Evolutionary conservation across 2,113 vertebrate genomes (phyloP).

Genomic region (Acinonyx jubatus): DNA sequence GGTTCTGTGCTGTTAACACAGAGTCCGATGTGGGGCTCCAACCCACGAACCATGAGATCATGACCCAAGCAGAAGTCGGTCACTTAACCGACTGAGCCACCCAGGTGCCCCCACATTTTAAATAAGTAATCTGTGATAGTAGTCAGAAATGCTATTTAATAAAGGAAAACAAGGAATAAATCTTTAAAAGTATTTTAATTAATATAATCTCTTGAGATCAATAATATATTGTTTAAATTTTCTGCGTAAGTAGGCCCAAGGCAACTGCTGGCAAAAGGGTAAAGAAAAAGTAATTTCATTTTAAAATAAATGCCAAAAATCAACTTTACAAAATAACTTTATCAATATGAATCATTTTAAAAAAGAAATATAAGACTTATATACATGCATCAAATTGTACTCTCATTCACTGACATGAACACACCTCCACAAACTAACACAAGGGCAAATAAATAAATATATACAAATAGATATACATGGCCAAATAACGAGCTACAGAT

Average conservation of each 20-base stretch:
- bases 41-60: background rate
- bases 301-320: constrained; percentile 48
- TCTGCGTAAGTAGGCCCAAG: background rate
- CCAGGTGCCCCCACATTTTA: background rate
- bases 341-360: constrained; percentile 55
- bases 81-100: background rate
- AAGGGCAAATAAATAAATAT: background rate
- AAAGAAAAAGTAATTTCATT: constrained; percentile 57
- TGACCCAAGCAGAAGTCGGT: background rate
- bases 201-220: constrained; percentile 28
- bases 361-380: constrained; percentile 29
- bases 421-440: constrained; percentile 3
- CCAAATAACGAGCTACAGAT: constrained; percentile 23
- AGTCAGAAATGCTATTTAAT: constrained; percentile 48
- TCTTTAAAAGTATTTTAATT: constrained; percentile 47
- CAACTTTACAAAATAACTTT: constrained; percentile 58
- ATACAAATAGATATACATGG: background rate
- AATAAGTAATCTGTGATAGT: background rate
- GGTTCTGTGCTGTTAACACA: background rate
- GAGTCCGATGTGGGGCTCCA: background rate
- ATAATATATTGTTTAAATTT: background rate
- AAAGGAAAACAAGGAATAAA: constrained; percentile 30
- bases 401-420: background rate
- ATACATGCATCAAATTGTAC: constrained; percentile 32
- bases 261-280: constrained; percentile 1